Evolutionary conservation across 2,113 vertebrate genomes (phyloP).

Genomic region (Seriola quinqueradiata): DNA sequence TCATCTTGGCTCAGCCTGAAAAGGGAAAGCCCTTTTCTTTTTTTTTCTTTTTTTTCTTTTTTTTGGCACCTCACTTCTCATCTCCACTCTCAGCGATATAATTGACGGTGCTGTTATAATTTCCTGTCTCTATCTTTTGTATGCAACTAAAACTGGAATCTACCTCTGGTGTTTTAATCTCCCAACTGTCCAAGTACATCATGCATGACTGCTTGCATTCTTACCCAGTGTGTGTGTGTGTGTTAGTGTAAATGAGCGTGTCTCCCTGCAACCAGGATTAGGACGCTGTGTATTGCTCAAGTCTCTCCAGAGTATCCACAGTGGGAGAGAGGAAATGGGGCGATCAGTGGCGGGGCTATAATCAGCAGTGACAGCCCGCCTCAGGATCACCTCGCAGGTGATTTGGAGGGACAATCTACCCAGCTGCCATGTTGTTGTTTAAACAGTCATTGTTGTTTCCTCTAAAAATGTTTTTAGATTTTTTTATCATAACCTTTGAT

Average conservation of each 20-base stretch:
- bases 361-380: conserved; percentile 43
- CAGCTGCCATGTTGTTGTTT: conserved; percentile 2
- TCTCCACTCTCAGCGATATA: conserved; percentile 9
- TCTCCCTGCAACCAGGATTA: conserved; percentile 58
- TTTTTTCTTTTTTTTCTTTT: neutral
- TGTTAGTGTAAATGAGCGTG: conserved; percentile 23
- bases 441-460: neutral
- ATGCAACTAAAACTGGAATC: conserved; percentile 21
- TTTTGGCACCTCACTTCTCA: conserved; percentile 18
- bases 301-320: conserved; percentile 39
- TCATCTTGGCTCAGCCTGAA: conserved; percentile 38
- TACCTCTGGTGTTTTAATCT: conserved; percentile 46
- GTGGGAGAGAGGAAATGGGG: conserved; percentile 61
- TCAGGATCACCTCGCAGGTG: conserved; percentile 31
- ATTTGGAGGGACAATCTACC: conserved; percentile 16
- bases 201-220: conserved; percentile 43
- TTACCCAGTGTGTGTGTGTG: conserved; percentile 2
- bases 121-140: conserved; percentile 35
- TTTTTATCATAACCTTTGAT: conserved; percentile 8
- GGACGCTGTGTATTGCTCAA: conserved; percentile 32
- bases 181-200: conserved; percentile 30
- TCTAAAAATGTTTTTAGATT: neutral
- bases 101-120: conserved; percentile 34
- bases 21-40: conserved; percentile 10
- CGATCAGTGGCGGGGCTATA: conserved; percentile 43